Evolutionary conservation across 1,140 invertebrate species (phyloP).

Genomic region (Heliconius melpomene): DNA sequence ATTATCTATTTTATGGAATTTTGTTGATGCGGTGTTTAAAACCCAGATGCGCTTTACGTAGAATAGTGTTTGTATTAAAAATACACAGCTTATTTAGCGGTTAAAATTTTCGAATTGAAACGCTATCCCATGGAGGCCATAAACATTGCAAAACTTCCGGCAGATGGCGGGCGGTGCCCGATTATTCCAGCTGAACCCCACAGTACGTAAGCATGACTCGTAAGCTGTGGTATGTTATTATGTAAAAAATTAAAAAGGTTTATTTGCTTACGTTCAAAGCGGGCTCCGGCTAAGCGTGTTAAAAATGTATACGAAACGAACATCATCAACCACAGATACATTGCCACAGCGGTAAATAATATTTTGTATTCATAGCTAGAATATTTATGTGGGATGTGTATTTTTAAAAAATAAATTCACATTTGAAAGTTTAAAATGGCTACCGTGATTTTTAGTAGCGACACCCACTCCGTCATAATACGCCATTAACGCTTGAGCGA

Average conservation of each 20-base stretch:
- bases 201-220: conserved; percentile 47
- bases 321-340: conserved; percentile 29
- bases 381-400: neutral
- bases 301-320: conserved; percentile 35
- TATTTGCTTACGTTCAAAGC: conserved; percentile 50
- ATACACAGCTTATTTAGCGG: neutral
- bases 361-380: conserved; percentile 17
- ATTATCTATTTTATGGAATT: neutral
- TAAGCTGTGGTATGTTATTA: conserved; percentile 49
- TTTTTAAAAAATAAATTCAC: neutral
- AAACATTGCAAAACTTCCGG: conserved; percentile 79
- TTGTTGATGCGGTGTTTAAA: neutral
- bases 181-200: conserved; percentile 61
- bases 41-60: neutral
- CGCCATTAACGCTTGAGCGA: conserved; percentile 76
- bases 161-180: conserved; percentile 65
- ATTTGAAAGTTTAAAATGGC: conserved; percentile 48
- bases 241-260: conserved; percentile 62
- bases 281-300: conserved; percentile 25
- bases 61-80: neutral
- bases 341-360: conserved; percentile 30
- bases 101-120: conserved; percentile 23
- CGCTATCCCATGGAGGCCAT: conserved; percentile 71
- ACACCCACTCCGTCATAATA: conserved; percentile 76
- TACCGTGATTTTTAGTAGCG: conserved; percentile 66